These are phyloP conservation scores for Cydia amplana DNA, from an alignment of 1,140 invertebrate species.

Conservation along the genomic window DNA sequence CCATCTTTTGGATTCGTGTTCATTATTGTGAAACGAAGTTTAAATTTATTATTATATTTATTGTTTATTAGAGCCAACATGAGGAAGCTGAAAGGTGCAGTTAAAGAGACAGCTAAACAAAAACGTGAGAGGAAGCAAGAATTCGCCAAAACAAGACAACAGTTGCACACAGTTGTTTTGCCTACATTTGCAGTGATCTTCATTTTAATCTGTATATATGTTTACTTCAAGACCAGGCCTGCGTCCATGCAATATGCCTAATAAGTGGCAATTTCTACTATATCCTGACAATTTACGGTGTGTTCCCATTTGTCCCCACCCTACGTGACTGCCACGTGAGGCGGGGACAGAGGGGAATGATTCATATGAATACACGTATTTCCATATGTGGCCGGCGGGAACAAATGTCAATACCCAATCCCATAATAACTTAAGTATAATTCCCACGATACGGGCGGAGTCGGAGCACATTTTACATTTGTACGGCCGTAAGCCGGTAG, in stretches of 20 bases:
- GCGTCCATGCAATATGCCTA: slow-evolving; percentile 66
- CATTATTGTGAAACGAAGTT: neutral
- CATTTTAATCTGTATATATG: slow-evolving; percentile 86
- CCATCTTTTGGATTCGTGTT: neutral
- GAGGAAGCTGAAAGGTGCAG: slow-evolving; percentile 89
- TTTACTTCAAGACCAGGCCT: slow-evolving; percentile 89
- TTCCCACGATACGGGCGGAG: no score
- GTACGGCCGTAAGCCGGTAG: no score
- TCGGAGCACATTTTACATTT: no score
- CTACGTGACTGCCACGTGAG: no score
- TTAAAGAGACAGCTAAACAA: slow-evolving; percentile 91
- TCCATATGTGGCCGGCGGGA: no score
- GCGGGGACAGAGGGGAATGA: no score
- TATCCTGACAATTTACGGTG: neutral
- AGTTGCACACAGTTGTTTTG: slow-evolving; percentile 87
- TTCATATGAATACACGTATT: neutral
- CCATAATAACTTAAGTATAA: no score
- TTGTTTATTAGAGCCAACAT: slow-evolving; percentile 68
- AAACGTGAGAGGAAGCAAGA: slow-evolving; percentile 91
- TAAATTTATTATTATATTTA: slow-evolving; percentile 35
- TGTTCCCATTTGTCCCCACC: neutral
- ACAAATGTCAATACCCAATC: no score
- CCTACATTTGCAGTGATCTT: slow-evolving; percentile 85
- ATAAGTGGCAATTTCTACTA: neutral
- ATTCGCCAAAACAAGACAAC: slow-evolving; percentile 87